Percentiles rank a stretch among this genome's conserved stretches.
These are phyloP conservation scores for Onychostoma macrolepis DNA, from an alignment of 2,113 vertebrate genomes.

Conservation along the genomic window DNA sequence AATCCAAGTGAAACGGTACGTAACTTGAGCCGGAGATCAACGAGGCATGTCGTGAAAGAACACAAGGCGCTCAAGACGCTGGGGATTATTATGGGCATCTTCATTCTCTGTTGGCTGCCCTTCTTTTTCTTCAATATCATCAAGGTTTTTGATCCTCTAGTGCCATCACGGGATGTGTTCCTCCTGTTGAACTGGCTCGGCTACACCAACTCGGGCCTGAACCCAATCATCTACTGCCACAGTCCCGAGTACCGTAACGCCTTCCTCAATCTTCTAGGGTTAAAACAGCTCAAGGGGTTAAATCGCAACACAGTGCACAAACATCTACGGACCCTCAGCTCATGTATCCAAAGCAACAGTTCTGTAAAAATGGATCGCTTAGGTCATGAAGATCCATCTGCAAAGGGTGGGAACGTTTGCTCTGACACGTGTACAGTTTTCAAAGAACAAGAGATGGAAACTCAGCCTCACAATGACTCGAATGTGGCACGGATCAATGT, in stretches of 20 bases:
- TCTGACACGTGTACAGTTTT: not conserved
- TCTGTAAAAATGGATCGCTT: constrained; percentile 1
- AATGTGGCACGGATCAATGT: not conserved
- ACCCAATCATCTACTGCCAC: constrained; percentile 86
- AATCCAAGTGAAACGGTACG: not conserved
- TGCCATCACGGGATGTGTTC: constrained; percentile 56
- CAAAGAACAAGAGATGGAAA: not conserved
- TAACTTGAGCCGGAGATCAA: constrained; percentile 47
- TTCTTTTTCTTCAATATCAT: constrained; percentile 84
- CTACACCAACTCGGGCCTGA: constrained; percentile 84
- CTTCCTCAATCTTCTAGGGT: constrained; percentile 76
- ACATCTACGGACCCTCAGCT: constrained; percentile 47
- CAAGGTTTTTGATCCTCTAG: constrained; percentile 66
- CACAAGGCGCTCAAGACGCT: constrained; percentile 81
- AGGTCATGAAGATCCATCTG: not conserved
- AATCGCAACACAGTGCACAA: constrained; percentile 42
- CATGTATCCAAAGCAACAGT: constrained; percentile 49
- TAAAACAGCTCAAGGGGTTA: constrained; percentile 63
- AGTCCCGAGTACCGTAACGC: constrained; percentile 81
- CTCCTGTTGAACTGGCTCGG: constrained; percentile 85
- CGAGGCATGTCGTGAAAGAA: constrained; percentile 71
- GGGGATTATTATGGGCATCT: constrained; percentile 84
- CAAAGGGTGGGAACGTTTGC: not conserved
- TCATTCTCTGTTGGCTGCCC: constrained; percentile 84
- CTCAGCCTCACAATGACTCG: not conserved